These are phyloP conservation scores for Conopomorpha cramerella DNA, from an alignment of 1,140 invertebrate genomes.

Conservation along the genomic window DNA sequence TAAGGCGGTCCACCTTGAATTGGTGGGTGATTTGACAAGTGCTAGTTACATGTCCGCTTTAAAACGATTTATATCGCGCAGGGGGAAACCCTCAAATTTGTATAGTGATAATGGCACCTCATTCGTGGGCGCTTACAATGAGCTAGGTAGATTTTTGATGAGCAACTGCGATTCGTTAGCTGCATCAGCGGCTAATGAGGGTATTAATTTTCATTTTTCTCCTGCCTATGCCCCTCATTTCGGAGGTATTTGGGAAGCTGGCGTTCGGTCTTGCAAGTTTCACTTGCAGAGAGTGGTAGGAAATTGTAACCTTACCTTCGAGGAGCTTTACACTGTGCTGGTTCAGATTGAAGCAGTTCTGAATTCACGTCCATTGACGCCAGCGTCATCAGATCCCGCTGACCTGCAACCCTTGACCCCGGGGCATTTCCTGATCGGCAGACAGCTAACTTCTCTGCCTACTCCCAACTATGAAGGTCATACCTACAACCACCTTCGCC, in stretches of 20 bases:
- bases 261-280: no score
- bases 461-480: slow-evolving; percentile 10
- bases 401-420: slow-evolving; percentile 29
- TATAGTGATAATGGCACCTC: slow-evolving; percentile 14
- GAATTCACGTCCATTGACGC: no score
- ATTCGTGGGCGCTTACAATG: slow-evolving; percentile 7
- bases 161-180: slow-evolving; percentile 6
- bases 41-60: slow-evolving; percentile 9
- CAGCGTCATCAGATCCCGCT: slow-evolving; percentile 12
- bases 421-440: no score
- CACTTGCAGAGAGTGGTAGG: slow-evolving; percentile 16
- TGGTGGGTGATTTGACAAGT: no score
- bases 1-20: no score
- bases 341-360: no score
- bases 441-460: slow-evolving; percentile 16
- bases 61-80: slow-evolving; percentile 11
- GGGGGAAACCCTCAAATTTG: slow-evolving; percentile 17
- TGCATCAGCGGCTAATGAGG: slow-evolving; percentile 6
- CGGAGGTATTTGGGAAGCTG: slow-evolving; percentile 33
- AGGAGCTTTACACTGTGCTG: no score
- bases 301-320: slow-evolving; percentile 16
- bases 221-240: no score
- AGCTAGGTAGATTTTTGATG: slow-evolving; percentile 8
- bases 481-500: slow-evolving; percentile 8
- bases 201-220: no score